Base-by-base conservation (phyloP, 2,888 invertebrate species). In the Laothoe populi region DNA sequence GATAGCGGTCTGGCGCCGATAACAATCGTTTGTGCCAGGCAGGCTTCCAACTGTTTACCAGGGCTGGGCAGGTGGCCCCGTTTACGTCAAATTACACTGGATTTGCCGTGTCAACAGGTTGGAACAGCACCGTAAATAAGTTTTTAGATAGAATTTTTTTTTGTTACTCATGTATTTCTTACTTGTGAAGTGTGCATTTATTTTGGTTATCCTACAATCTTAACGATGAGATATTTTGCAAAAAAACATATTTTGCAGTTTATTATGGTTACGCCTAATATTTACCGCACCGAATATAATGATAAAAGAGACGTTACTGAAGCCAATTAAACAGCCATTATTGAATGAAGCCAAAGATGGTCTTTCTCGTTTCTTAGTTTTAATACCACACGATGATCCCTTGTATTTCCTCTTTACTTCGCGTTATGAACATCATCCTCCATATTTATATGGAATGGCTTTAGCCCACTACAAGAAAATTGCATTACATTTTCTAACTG, bases 61-160 rank as follows among this genome's bases (percentile, higher is more conserved):
- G 53, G n/a, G 19, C 16, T 49, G 19, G 44, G 58, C 57, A 53
- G 59, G 62, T 53, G 63, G 60, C 35, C 66, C 61, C 57, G 65
- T 65, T 68, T 31, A 35, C 53, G 16, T 53, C 53, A 53, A 53
- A 35, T 53, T 53, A 53, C 53, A 19, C 1, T 35, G 53, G 53
- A 53, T 53, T 53, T 35, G 19, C 53, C 35, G 19, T 31, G 53
- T 53, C 53, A 53, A 53, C 53, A 53, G 19, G 53, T 35, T 53
- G 35, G 11, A 19, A 53, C 53, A 16, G 26, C n/a, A 7, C 48
- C 24, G 53, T 35, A 53, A 53, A 53, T 53, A 35, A 19, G 35
- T 53, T 53, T 35, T 53, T 16, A 53, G 19, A 53, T 53, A 35
- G 13, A 21, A 19, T 4, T 2, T 53, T 19, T 19, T 16, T 31